Conservation (phyloP, 2,888 invertebrate species). For the Spatulosminthurus flaviceps region DNA sequence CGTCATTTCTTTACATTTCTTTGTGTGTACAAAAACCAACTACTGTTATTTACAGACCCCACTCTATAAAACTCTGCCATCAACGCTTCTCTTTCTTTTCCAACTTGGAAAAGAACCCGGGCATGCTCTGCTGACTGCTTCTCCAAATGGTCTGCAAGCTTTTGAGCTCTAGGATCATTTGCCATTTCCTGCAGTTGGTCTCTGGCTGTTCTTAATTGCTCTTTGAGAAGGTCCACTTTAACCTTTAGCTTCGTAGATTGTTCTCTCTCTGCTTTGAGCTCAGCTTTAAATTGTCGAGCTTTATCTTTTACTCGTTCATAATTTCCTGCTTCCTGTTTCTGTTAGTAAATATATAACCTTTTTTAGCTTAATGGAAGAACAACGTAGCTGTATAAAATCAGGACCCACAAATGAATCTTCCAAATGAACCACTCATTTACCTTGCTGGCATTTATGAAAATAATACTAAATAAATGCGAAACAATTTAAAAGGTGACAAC, state of each 20-base stretch:
- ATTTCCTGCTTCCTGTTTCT: slow-evolving; percentile 44
- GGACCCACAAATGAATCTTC: no score
- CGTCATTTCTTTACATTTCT: no score
- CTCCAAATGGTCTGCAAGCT: slow-evolving; percentile 32
- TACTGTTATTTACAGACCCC: background rate
- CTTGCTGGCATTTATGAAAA: no score
- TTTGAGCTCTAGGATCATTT: slow-evolving; percentile 38
- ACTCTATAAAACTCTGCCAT: slow-evolving; percentile 27
- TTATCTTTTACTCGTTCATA: slow-evolving; percentile 48
- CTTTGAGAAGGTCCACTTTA: slow-evolving; percentile 44
- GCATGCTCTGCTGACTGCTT: slow-evolving; percentile 47
- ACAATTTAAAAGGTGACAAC: no score
- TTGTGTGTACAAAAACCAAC: no score
- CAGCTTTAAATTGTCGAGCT: slow-evolving; percentile 40
- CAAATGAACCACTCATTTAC: no score
- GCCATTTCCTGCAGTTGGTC: slow-evolving; percentile 47
- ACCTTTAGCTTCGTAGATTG: slow-evolving; percentile 41
- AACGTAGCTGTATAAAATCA: no score
- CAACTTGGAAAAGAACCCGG: slow-evolving; percentile 28
- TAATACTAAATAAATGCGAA: no score
- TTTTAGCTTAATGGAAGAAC: no score
- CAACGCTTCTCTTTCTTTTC: slow-evolving; percentile 24
- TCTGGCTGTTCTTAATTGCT: slow-evolving; percentile 40
- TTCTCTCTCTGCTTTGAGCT: slow-evolving; percentile 49
- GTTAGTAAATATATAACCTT: no score